Conservation (phyloP, 2,113 vertebrate species). For the Herpailurus yagouaroundi region DNA sequence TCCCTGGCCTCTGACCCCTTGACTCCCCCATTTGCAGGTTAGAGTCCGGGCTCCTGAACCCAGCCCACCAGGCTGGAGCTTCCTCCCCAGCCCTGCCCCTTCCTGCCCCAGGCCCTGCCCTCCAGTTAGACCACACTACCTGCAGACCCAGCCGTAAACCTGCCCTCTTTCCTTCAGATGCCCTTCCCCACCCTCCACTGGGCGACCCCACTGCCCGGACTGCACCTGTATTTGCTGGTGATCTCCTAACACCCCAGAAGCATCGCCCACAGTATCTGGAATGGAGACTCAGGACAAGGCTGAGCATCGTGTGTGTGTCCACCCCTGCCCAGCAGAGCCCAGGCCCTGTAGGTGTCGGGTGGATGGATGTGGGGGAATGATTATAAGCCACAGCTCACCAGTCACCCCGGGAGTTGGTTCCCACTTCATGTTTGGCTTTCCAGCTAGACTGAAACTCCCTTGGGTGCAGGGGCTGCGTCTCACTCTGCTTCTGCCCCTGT, state of each 20-base stretch:
- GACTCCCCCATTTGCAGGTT: neutral
- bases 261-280: neutral
- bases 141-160: neutral
- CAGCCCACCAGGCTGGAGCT: neutral
- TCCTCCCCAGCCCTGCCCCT: neutral
- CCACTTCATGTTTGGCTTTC: neutral
- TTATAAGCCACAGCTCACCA: neutral
- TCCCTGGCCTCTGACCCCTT: neutral
- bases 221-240: neutral
- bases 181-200: neutral
- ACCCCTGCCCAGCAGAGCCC: neutral
- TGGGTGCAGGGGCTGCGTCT: neutral
- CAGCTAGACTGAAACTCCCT: neutral
- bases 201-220: no score
- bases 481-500: neutral
- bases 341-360: accelerated
- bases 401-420: neutral
- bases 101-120: neutral
- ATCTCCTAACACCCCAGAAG: accelerated
- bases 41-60: neutral
- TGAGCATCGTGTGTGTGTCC: neutral
- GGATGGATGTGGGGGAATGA: no score
- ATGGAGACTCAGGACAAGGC: neutral
- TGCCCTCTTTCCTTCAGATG: neutral
- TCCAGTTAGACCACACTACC: neutral